Percentiles rank a stretch among this genome's conserved stretches.
These are phyloP conservation scores for Heliconius cydno DNA, from an alignment of 2,888 invertebrate genomes.

Conservation along the genomic window DNA sequence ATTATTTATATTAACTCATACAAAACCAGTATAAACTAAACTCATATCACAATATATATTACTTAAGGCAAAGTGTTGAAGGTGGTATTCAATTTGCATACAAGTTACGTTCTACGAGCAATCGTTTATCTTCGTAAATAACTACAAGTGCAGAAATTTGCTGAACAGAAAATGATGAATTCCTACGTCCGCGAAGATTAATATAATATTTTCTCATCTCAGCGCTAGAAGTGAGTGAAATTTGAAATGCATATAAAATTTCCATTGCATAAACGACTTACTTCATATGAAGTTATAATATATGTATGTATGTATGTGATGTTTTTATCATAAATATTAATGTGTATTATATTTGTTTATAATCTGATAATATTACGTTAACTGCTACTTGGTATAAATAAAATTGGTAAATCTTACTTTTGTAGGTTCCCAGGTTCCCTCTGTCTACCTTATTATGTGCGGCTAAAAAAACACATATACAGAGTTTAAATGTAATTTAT, in stretches of 20 bases:
- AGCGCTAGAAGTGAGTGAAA: conserved; percentile 15
- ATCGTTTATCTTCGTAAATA: conserved; percentile 44
- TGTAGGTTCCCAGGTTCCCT: too few relatives aligned
- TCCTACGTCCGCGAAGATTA: conserved; percentile 34
- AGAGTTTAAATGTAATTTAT: too few relatives aligned
- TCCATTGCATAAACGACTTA: background rate
- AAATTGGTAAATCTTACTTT: too few relatives aligned
- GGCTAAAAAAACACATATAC: too few relatives aligned
- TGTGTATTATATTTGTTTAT: background rate
- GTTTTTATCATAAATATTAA: conserved; percentile 1
- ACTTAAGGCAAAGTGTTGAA: conserved; percentile 13
- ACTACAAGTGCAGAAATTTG: conserved; percentile 43
- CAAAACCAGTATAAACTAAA: conserved; percentile 31
- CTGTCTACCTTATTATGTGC: too few relatives aligned
- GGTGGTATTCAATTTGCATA: conserved; percentile 28
- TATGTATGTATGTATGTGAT: too few relatives aligned
- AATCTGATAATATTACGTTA: too few relatives aligned
- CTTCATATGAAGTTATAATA: background rate
- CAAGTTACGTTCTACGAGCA: conserved; percentile 30
- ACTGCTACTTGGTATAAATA: too few relatives aligned
- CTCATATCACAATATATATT: conserved; percentile 9
- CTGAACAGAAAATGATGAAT: conserved; percentile 40
- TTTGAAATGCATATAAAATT: conserved; percentile 3
- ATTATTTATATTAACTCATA: conserved; percentile 22
- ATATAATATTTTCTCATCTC: conserved; percentile 33